These are phyloP conservation scores for Hylaeus anthracinus DNA, from an alignment of 1,140 invertebrate species.

Conservation along the genomic window DNA sequence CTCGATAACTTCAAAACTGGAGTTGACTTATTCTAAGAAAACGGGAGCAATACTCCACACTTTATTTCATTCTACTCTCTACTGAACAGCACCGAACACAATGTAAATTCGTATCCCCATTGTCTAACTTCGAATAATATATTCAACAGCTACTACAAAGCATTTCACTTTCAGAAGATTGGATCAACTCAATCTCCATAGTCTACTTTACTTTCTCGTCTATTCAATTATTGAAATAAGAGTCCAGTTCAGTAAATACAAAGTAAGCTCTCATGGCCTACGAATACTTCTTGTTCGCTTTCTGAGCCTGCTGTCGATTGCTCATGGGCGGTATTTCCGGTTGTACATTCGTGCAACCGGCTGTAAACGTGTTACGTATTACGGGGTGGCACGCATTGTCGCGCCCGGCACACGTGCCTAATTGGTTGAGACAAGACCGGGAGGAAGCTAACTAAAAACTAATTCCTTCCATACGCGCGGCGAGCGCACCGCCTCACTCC, in stretches of 20 bases:
- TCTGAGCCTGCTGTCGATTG: constrained; percentile 22
- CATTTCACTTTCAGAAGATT: no score
- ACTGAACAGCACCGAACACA: no score
- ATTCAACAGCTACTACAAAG: no score
- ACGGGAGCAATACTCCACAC: no score
- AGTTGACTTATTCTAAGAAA: no score
- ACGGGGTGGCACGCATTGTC: constrained; percentile 73
- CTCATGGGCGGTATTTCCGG: constrained; percentile 50
- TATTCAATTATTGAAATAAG: no score
- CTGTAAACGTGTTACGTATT: constrained; percentile 73
- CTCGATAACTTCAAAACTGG: no score
- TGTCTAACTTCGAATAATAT: no score
- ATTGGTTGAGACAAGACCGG: constrained; percentile 74
- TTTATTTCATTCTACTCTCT: no score
- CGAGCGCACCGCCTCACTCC: constrained; percentile 27
- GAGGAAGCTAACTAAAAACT: constrained; percentile 76
- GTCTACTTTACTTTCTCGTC: no score
- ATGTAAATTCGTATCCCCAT: no score
- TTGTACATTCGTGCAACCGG: constrained; percentile 49
- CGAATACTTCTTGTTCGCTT: not conserved
- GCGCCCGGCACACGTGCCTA: constrained; percentile 73
- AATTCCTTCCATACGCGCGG: constrained; percentile 79
- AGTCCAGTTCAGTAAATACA: not conserved
- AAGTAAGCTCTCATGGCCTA: not conserved
- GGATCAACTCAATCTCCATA: no score